Conservation (phyloP, 2,888 invertebrate genomes). For the Metellina segmentata region DNA sequence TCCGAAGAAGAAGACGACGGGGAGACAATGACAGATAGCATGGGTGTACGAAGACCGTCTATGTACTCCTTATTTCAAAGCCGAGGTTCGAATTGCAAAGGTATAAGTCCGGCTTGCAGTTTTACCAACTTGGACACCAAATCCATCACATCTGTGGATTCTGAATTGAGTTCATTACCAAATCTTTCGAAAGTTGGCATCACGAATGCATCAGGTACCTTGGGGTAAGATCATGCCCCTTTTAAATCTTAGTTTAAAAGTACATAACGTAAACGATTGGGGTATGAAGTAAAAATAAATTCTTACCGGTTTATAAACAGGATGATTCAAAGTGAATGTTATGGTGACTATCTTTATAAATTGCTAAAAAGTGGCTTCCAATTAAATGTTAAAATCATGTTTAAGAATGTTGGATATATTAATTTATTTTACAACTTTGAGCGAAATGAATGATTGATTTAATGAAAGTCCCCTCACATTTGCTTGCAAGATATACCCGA, state of each 20-base stretch:
- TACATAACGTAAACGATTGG: not conserved
- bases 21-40: slow-evolving; percentile 56
- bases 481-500: no score
- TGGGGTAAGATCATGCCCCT: slow-evolving; percentile 78
- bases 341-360: no score
- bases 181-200: slow-evolving; percentile 45
- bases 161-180: slow-evolving; percentile 54
- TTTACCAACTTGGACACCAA: slow-evolving; percentile 62
- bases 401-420: no score
- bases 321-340: no score
- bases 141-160: slow-evolving; percentile 61
- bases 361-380: no score
- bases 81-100: slow-evolving; percentile 54
- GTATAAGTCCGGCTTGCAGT: slow-evolving; percentile 49
- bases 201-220: slow-evolving; percentile 77
- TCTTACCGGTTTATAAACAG: not conserved
- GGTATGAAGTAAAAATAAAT: not conserved
- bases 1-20: slow-evolving; percentile 82
- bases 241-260: slow-evolving; percentile 51
- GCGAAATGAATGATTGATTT: no score
- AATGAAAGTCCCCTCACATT: no score
- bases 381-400: no score
- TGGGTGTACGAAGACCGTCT: slow-evolving; percentile 71
- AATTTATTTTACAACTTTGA: no score
- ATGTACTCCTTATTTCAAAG: slow-evolving; percentile 67